Percentiles rank a stretch among this genome's conserved stretches.
These are phyloP conservation scores for Dynastes maya DNA, from an alignment of 2,888 invertebrate species.

Conservation along the genomic window DNA sequence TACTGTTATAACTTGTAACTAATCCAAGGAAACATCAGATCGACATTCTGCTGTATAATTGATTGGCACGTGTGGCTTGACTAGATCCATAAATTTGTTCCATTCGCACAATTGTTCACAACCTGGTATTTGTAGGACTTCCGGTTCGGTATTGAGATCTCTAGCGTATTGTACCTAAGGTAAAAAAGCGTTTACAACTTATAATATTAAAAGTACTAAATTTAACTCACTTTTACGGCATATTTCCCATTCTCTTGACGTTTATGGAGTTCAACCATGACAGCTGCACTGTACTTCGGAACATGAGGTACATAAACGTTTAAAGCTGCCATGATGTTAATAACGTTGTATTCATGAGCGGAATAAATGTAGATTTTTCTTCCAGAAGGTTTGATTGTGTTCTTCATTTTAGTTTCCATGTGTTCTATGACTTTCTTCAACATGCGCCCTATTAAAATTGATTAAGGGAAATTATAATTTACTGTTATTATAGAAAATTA, in stretches of 20 bases:
- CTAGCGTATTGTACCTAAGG: constrained; percentile 63
- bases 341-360: constrained; percentile 75
- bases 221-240: constrained; percentile 63
- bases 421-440: constrained; percentile 62
- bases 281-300: constrained; percentile 65
- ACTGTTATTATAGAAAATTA: background rate
- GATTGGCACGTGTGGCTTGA: constrained; percentile 61
- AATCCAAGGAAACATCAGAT: constrained; percentile 59
- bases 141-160: constrained; percentile 60
- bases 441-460: constrained; percentile 61
- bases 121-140: constrained; percentile 60
- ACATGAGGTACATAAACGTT: constrained; percentile 70
- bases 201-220: background rate
- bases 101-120: constrained; percentile 65
- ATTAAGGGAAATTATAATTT: constrained; percentile 12
- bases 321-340: constrained; percentile 72
- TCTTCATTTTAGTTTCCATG: constrained; percentile 61
- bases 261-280: constrained; percentile 65
- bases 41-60: constrained; percentile 67
- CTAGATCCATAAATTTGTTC: constrained; percentile 62
- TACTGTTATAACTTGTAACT: background rate
- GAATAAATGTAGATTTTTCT: constrained; percentile 71
- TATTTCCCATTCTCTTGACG: constrained; percentile 57
- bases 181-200: background rate
- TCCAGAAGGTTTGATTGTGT: constrained; percentile 55